Conservation (phyloP, 2,797 vertebrate species). For the Poecilia gillii region DNA sequence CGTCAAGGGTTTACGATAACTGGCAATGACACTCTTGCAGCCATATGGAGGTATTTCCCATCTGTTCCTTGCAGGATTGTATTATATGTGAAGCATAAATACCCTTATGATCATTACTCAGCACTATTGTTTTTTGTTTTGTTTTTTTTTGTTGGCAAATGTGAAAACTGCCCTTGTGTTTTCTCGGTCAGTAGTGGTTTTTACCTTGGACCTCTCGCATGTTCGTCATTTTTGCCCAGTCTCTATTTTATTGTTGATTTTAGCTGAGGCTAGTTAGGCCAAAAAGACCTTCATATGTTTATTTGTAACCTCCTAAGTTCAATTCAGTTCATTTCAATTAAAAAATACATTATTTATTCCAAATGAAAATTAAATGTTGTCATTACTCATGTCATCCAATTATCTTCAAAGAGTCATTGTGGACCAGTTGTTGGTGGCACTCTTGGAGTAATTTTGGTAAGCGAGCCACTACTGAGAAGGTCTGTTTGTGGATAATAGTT, state of each 20-base stretch:
- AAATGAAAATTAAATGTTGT: background rate
- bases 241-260: background rate
- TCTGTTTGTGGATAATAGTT: background rate
- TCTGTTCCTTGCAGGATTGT: background rate
- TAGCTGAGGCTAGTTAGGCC: background rate
- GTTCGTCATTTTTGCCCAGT: background rate
- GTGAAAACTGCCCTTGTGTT: background rate
- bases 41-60: background rate
- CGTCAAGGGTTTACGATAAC: background rate
- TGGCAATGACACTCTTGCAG: background rate
- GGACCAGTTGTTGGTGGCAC: background rate
- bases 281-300: background rate
- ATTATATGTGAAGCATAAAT: background rate
- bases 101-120: background rate
- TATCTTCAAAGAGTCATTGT: background rate
- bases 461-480: background rate
- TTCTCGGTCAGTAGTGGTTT: background rate
- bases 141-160: background rate
- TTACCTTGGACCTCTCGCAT: background rate
- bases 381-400: background rate
- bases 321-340: background rate
- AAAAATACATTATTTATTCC: background rate
- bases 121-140: background rate
- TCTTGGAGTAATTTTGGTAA: background rate
- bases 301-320: background rate